Conservation (phyloP, 2,797 vertebrate genomes). For the Babyrousa celebensis region DNA sequence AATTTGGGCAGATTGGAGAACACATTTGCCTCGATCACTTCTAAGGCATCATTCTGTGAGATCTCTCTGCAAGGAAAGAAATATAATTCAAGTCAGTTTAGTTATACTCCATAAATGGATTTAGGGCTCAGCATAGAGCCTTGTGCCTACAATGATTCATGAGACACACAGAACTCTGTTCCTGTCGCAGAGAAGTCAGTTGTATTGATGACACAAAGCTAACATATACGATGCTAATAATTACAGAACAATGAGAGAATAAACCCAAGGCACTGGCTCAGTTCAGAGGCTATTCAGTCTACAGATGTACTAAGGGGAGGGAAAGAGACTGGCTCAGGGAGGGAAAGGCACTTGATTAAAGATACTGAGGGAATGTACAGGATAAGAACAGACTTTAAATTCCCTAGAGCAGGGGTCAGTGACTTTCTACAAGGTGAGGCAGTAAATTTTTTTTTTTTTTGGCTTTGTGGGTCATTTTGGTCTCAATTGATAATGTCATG, state of each 20-base stretch:
- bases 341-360: neutral
- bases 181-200: neutral
- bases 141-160: neutral
- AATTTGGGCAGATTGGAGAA: conserved; percentile 92
- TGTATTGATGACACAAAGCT: neutral
- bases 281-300: neutral
- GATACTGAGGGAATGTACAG: neutral
- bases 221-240: neutral
- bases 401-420: neutral
- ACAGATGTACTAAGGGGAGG: neutral
- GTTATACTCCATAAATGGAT: neutral
- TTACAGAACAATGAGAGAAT: neutral
- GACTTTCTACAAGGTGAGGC: neutral
- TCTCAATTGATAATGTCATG: neutral
- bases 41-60: conserved; percentile 93
- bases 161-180: neutral
- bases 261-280: neutral
- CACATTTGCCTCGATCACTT: conserved; percentile 92
- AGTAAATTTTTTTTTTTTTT: neutral
- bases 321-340: neutral
- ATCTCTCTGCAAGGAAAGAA: conserved; percentile 92
- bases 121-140: neutral
- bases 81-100: conserved; percentile 55
- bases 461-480: neutral
- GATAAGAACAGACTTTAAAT: neutral